Conservation (phyloP, 2,113 vertebrate species). For the Oryzias melastigma region DNA sequence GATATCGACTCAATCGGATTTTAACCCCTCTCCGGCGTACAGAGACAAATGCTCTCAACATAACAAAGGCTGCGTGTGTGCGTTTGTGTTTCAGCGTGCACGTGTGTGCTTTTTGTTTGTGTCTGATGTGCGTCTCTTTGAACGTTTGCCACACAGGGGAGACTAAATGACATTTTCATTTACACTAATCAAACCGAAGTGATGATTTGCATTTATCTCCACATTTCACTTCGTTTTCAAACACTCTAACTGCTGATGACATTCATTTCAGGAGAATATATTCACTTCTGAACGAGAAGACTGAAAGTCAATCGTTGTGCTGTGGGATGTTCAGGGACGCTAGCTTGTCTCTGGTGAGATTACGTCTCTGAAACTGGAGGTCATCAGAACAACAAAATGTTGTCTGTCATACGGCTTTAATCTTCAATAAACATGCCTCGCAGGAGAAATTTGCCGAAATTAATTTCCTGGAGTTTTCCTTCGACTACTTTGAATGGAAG, state of each 20-base stretch:
- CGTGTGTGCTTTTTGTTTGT: conserved; percentile 32
- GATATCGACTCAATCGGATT: conserved; percentile 74
- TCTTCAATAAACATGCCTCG: background rate
- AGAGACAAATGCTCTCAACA: conserved; percentile 71
- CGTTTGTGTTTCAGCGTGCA: conserved; percentile 44
- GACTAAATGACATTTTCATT: conserved; percentile 42
- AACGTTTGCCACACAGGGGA: conserved; percentile 46
- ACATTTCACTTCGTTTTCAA: conserved; percentile 6
- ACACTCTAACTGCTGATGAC: conserved; percentile 7
- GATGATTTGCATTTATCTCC: conserved; percentile 9
- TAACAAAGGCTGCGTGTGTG: conserved; percentile 71
- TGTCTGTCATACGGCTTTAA: background rate
- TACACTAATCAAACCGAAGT: conserved; percentile 41
- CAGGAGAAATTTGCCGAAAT: too few species aligned
- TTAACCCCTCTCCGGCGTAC: conserved; percentile 71
- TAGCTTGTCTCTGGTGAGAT: background rate
- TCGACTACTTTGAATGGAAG: too few species aligned
- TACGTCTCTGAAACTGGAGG: background rate
- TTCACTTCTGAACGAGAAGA: background rate
- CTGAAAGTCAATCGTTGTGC: background rate
- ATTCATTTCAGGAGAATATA: background rate
- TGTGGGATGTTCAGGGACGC: background rate
- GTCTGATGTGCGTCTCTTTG: conserved; percentile 44
- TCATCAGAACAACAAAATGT: background rate
- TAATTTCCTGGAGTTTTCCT: too few species aligned